These are phyloP conservation scores for Pterostichus niger DNA, from an alignment of 2,888 invertebrate genomes.

Conservation along the genomic window DNA sequence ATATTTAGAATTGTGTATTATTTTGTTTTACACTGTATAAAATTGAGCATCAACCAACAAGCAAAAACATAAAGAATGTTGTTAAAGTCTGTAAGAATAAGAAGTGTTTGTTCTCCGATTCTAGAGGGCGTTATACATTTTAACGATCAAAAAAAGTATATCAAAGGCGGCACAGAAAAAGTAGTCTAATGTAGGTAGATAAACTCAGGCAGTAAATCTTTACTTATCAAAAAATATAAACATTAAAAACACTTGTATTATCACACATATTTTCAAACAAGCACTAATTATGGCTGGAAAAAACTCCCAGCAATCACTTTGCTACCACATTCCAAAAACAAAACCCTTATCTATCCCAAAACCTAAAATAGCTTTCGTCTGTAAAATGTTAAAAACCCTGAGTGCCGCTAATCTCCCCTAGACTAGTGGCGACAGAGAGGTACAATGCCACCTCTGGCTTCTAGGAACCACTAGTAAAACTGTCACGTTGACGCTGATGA, in stretches of 20 bases:
- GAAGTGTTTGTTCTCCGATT: background rate
- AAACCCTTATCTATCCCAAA: constrained; percentile 38
- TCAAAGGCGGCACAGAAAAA: constrained; percentile 48
- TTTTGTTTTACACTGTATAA: no score
- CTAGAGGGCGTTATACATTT: constrained; percentile 24
- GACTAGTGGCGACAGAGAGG: constrained; percentile 40
- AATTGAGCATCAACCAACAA: no score
- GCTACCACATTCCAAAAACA: constrained; percentile 47
- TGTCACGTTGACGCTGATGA: constrained; percentile 32
- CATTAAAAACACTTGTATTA: constrained; percentile 49
- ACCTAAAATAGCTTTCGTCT: constrained; percentile 45
- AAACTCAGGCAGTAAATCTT: constrained; percentile 26
- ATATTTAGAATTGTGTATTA: no score
- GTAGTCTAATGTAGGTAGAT: constrained; percentile 55
- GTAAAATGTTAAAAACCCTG: constrained; percentile 32
- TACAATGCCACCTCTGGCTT: constrained; percentile 40
- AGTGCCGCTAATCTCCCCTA: constrained; percentile 29
- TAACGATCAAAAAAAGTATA: constrained; percentile 34
- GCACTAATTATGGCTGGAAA: constrained; percentile 41
- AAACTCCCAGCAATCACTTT: constrained; percentile 21
- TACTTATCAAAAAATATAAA: constrained; percentile 47
- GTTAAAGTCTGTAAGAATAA: no score
- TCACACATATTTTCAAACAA: constrained; percentile 51
- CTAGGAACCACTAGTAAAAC: constrained; percentile 40
- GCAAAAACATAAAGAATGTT: no score